A percentile compares a stretch with the other conserved stretches of the same genome.
These are phyloP conservation scores for Scaptomyza reducta DNA, from an alignment of 2,888 invertebrate genomes.

Conservation along the genomic window DNA sequence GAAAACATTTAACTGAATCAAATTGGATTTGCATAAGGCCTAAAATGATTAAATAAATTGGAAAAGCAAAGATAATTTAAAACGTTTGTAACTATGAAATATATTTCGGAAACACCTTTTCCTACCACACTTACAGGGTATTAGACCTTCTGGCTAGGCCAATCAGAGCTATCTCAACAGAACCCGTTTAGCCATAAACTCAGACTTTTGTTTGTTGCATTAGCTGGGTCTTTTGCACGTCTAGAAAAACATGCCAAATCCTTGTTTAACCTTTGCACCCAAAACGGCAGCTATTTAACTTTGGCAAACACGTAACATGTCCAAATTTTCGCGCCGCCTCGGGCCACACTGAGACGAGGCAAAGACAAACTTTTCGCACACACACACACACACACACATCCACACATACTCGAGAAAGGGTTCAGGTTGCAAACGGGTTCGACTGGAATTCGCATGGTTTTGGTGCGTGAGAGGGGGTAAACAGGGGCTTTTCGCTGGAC, in stretches of 20 bases:
- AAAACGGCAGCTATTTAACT: constrained; percentile 73
- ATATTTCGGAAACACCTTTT: constrained; percentile 14
- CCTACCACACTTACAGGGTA: constrained; percentile 14
- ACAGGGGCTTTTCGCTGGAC: constrained; percentile 36
- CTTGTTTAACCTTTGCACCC: constrained; percentile 82
- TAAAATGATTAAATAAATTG: constrained; percentile 22
- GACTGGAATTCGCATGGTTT: constrained; percentile 61
- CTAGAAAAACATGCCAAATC: constrained; percentile 74
- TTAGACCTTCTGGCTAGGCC: constrained; percentile 10
- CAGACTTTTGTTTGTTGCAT: constrained; percentile 22
- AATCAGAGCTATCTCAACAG: constrained; percentile 25
- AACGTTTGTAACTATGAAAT: background rate
- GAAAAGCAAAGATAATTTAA: background rate
- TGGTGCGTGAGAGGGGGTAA: constrained; percentile 24
- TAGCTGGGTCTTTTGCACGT: constrained; percentile 50
- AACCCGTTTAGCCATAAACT: constrained; percentile 32
- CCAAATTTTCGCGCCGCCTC: constrained; percentile 79
- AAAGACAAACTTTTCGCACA: constrained; percentile 69
- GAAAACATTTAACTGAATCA: constrained; percentile 54
- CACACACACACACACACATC: constrained; percentile 20
- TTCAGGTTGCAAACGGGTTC: constrained; percentile 59
- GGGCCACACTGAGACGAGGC: constrained; percentile 39
- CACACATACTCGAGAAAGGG: constrained; percentile 38
- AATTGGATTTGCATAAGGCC: constrained; percentile 71
- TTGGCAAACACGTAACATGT: constrained; percentile 79